Base-by-base conservation (phyloP, 2,113 vertebrate species). In the Sander lucioperca region DNA sequence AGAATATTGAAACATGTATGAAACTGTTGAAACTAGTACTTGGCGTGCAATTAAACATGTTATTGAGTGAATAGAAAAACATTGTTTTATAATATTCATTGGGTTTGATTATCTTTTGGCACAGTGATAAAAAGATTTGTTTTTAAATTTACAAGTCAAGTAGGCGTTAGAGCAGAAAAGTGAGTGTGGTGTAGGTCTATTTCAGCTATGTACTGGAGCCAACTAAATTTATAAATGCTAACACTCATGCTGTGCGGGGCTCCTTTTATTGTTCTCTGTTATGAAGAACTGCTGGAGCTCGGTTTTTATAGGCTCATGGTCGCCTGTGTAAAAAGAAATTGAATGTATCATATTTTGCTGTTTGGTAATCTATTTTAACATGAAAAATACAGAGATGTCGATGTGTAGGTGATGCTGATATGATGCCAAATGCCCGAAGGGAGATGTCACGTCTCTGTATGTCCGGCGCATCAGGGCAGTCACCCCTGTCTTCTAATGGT, bases 401-500 rank as follows among this genome's bases (percentile, higher is more conserved):
- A 14, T 68, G 72, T 68, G n/a, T 30, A 19, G 5, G 3, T 45
- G 64, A 36, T 67, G 54, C 47, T 61, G 71, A 73, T 47, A 21
- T 6, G 23, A 56, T 71, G 47, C 23, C 65, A 61, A 9, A 48
- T 77, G 59, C 61, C 39, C n/a, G 21, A 30, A 50, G 69, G 47
- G 51, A 87, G 88, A 85, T 64, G 86, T 84, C 77, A 74, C 36
- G 50, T 71, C 48, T 77, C 21, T 73, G 74, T 78, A 70, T 62
- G 70, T 78, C 77, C n/a, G 36, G 83, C 19, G n/a, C 27, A 74
- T 88, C 64, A 68, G 82, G 71, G 67, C 77, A 69, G 72, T 89
- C 84, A 82, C 89, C 83, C 79, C 86, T 86, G 82, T 89, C 86
- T 88, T 88, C 86, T 86, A 80, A 91, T 91, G 85, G 87, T 93